Evolutionary conservation across 2,113 vertebrate species (phyloP).

Genomic region (Pelusios castaneus): DNA sequence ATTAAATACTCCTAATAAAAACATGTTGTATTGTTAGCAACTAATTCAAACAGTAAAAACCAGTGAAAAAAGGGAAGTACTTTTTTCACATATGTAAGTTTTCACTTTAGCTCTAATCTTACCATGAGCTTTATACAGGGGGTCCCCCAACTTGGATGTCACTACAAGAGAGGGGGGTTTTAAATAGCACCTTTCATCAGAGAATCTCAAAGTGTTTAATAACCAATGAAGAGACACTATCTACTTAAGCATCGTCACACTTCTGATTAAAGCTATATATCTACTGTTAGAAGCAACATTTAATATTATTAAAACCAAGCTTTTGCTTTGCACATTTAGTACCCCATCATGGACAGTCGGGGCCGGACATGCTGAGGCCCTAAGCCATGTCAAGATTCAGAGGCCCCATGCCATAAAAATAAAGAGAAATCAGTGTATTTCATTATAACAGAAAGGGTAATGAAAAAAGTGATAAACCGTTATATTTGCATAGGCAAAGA

Average conservation of each 20-base stretch:
- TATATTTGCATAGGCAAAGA: too few species aligned
- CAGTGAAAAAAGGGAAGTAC: background rate
- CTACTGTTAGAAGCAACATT: background rate
- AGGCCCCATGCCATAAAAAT: too few species aligned
- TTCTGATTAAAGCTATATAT: background rate
- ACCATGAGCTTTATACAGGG: rapidly evolving
- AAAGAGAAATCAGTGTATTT: too few species aligned
- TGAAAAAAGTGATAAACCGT: too few species aligned
- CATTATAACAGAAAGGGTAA: too few species aligned
- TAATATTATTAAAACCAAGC: background rate
- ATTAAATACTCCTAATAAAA: background rate
- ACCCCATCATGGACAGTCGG: background rate
- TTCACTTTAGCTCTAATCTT: background rate
- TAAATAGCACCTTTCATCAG: rapidly evolving
- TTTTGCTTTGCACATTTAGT: background rate
- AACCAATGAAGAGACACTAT: rapidly evolving
- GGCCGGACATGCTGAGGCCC: too few species aligned
- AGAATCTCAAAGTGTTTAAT: rapidly evolving
- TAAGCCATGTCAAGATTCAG: too few species aligned
- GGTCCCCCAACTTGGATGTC: rapidly evolving
- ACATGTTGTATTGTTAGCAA: background rate
- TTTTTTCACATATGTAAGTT: rapidly evolving
- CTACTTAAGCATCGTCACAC: background rate
- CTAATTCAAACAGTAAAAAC: background rate
- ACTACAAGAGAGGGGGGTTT: rapidly evolving